Evolutionary conservation across 2,113 vertebrate genomes (phyloP).

Genomic region (Centropristis striata): DNA sequence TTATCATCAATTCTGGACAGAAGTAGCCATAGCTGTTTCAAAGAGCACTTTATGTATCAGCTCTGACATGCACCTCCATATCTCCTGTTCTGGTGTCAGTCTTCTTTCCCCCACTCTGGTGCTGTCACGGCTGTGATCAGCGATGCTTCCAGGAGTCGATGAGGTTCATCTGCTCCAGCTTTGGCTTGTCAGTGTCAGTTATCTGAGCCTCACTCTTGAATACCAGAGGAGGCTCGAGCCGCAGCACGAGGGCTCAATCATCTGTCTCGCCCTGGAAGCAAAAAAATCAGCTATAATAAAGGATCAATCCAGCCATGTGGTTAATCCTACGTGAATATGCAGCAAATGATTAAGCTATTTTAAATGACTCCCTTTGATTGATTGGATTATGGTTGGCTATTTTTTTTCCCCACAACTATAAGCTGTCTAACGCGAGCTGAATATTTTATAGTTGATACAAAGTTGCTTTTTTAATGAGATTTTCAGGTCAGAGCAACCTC

Average conservation of each 20-base stretch:
- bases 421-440: slow-evolving; percentile 25
- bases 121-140: slow-evolving; percentile 53
- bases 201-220: slow-evolving; percentile 48
- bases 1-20: slow-evolving; percentile 17
- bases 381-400: slow-evolving; percentile 27
- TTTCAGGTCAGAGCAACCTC: slow-evolving; percentile 40
- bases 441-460: slow-evolving; percentile 30
- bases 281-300: slow-evolving; percentile 24
- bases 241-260: slow-evolving; percentile 25
- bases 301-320: slow-evolving; percentile 12
- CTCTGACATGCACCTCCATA: slow-evolving; percentile 13
- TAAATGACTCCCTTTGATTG: slow-evolving; percentile 37
- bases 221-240: slow-evolving; percentile 38
- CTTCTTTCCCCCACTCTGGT: background rate
- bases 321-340: slow-evolving; percentile 20
- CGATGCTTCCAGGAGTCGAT: slow-evolving; percentile 53
- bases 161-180: slow-evolving; percentile 64
- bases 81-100: slow-evolving; percentile 19
- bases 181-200: slow-evolving; percentile 61
- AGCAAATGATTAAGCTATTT: slow-evolving; percentile 37
- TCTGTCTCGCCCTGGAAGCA: background rate
- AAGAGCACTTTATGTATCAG: slow-evolving; percentile 3
- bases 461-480: slow-evolving; percentile 34
- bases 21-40: slow-evolving; percentile 16
- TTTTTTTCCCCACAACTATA: background rate